Percentiles rank a stretch among this genome's conserved stretches.
These are phyloP conservation scores for Australoheros facetus DNA, from an alignment of 2,797 vertebrate species.

Conservation along the genomic window DNA sequence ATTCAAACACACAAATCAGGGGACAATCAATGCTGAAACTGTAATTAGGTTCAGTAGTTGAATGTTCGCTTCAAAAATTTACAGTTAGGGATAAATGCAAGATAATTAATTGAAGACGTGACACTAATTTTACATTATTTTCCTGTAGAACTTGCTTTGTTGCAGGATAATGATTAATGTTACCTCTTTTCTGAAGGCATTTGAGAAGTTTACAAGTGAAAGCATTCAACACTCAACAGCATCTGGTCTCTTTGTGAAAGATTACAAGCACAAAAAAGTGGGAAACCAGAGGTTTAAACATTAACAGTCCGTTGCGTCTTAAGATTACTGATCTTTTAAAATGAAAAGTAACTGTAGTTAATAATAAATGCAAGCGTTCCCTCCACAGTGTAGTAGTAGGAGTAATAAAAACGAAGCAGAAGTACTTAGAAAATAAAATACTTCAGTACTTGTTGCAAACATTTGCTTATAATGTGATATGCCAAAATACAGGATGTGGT, in stretches of 20 bases:
- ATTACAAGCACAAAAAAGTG: neutral
- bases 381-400: neutral
- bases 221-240: neutral
- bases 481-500: constrained; percentile 19
- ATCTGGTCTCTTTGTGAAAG: neutral
- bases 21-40: neutral
- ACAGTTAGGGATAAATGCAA: neutral
- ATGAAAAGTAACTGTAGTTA: neutral
- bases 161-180: neutral
- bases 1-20: neutral
- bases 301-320: neutral
- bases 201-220: constrained; percentile 14
- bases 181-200: neutral
- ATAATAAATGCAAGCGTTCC: neutral
- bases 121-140: neutral
- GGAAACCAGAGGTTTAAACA: neutral
- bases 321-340: neutral
- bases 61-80: neutral
- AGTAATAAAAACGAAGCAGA: neutral
- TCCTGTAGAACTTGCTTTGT: neutral
- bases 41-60: neutral
- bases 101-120: neutral
- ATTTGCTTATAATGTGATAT: constrained; percentile 48
- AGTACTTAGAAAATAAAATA: neutral
- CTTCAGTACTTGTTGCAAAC: neutral